Percentiles rank a stretch among this genome's conserved stretches.
Evolutionary conservation across 2,888 invertebrate species (phyloP).

Genomic region (Hemithea aestivaria): DNA sequence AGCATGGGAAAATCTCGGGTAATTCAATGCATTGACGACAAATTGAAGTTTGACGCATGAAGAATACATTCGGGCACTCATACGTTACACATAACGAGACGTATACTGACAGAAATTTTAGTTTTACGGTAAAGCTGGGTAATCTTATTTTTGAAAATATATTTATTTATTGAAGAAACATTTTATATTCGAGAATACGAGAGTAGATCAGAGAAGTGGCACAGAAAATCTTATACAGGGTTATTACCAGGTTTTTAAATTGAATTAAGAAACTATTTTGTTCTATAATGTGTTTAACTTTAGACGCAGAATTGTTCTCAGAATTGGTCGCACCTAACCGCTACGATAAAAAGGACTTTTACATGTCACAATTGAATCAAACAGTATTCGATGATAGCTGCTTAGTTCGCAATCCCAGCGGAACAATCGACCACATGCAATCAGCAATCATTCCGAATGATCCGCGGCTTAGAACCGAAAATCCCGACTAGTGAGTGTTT

Average conservation of each 20-base stretch:
- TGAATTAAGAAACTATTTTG: constrained; percentile 29
- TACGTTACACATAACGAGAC: constrained; percentile 17
- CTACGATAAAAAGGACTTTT: constrained; percentile 4
- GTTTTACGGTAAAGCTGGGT: constrained; percentile 12
- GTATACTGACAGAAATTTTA: constrained; percentile 26
- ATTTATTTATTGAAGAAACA: constrained; percentile 16
- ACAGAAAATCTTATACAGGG: constrained; percentile 29
- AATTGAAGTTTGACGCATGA: constrained; percentile 25
- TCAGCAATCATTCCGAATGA: constrained; percentile 66
- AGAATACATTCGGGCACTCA: constrained; percentile 1
- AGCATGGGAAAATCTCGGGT: constrained; percentile 67
- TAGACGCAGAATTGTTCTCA: too few species aligned
- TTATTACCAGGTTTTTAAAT: constrained; percentile 41
- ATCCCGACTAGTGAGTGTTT: constrained; percentile 70
- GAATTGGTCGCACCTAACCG: too few species aligned
- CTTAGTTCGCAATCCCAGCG: constrained; percentile 44
- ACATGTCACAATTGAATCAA: constrained; percentile 17
- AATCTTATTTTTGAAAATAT: constrained; percentile 21
- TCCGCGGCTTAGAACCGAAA: constrained; percentile 67
- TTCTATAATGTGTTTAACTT: too few species aligned
- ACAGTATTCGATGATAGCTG: constrained; percentile 38
- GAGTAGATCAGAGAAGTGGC: too few species aligned
- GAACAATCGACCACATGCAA: constrained; percentile 58
- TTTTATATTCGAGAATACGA: constrained; percentile 17
- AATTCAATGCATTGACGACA: constrained; percentile 66